A percentile compares a stretch with the other conserved stretches of the same genome.
Evolutionary conservation across 2,113 vertebrate species (phyloP).

Genomic region (Myanophis thanlyinensis): DNA sequence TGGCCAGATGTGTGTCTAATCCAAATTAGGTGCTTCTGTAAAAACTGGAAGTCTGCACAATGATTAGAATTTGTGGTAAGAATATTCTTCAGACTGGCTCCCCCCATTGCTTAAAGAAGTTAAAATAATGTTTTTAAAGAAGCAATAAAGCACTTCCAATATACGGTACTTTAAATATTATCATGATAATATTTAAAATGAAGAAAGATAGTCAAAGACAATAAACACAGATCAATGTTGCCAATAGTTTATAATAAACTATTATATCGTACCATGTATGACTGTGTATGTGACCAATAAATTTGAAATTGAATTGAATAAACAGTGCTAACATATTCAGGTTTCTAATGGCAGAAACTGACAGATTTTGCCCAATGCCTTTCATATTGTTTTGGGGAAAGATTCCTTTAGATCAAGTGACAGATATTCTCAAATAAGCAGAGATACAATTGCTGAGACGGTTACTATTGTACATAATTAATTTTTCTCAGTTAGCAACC

Average conservation of each 20-base stretch:
- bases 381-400: not conserved
- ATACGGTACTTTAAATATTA: not conserved
- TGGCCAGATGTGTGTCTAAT: not conserved
- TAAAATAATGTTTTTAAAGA: constrained; percentile 23
- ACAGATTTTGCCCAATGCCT: not conserved
- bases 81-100: not conserved
- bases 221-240: constrained; percentile 1
- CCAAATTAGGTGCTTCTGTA: not conserved
- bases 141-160: not conserved
- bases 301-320: no score
- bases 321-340: not conserved
- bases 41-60: not conserved
- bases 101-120: not conserved
- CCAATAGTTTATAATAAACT: not conserved
- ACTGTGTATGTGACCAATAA: no score
- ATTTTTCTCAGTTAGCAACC: not conserved
- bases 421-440: not conserved
- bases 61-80: not conserved
- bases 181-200: not conserved
- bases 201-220: constrained; percentile 7
- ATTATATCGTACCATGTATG: no score
- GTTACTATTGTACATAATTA: not conserved
- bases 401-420: not conserved
- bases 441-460: not conserved
- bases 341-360: not conserved